phyloP scores from a whole-genome alignment of 2,113 vertebrate species.

The Brachypodius melanocephalos region DNA sequence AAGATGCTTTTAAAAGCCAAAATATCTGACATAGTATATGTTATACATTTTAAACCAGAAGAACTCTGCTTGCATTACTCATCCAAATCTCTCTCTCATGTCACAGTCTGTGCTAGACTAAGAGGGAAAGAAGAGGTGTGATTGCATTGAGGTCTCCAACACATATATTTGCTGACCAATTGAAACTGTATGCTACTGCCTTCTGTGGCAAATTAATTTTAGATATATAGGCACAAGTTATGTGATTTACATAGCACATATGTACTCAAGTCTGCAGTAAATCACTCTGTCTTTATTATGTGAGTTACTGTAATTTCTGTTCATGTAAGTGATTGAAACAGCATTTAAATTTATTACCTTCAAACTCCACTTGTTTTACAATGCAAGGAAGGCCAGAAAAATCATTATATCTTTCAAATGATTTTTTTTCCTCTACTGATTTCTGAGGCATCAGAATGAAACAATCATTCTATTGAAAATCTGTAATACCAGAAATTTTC shows the following conservation, averaged over 20 bases:
- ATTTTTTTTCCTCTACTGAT: not conserved
- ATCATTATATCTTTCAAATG: not conserved
- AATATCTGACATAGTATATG: not conserved
- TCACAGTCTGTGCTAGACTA: not conserved
- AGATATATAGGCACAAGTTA: not conserved
- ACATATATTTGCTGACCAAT: not conserved
- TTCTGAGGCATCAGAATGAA: not conserved
- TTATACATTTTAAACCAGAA: not conserved
- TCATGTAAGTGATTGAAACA: not conserved
- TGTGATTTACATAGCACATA: not conserved
- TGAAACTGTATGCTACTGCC: not conserved
- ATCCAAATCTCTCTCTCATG: not conserved
- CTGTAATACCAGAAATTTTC: not conserved
- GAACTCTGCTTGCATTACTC: not conserved
- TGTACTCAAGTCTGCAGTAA: not conserved
- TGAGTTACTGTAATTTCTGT: not conserved
- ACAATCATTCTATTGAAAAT: not conserved
- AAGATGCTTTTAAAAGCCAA: not conserved
- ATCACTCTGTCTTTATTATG: not conserved
- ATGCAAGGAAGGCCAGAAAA: not conserved
- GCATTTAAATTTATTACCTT: not conserved
- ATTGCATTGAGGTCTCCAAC: not conserved
- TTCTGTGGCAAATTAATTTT: not conserved
- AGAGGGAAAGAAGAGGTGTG: not conserved
- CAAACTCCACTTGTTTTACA: not conserved